phyloP scores from a whole-genome alignment of 23 tunicate species.

The Botrylloides violaceus region DNA sequence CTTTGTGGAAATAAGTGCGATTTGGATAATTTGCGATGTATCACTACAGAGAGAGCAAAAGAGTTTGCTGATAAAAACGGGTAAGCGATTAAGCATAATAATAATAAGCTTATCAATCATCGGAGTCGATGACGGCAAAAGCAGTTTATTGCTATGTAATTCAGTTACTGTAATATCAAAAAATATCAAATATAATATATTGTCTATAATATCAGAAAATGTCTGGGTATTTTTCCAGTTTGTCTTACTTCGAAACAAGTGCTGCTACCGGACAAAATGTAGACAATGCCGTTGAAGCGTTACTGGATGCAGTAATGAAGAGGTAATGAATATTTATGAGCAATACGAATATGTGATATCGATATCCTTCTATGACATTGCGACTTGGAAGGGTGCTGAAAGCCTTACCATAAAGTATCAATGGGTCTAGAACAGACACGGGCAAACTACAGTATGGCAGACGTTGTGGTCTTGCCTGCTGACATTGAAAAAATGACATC shows the following conservation, averaged over 20 bases:
- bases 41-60: conserved; percentile 77
- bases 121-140: not conserved
- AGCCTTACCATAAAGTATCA: no score
- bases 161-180: no score
- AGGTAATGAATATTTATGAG: no score
- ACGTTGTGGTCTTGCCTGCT: no score
- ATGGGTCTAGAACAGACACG: no score
- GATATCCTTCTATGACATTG: no score
- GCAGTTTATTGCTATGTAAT: not conserved
- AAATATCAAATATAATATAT: no score
- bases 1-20: conserved; percentile 97
- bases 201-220: no score
- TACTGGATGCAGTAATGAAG: conserved; percentile 94
- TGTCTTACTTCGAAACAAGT: conserved; percentile 95
- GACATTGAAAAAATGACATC: no score
- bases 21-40: conserved; percentile 67
- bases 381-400: no score
- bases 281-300: conserved; percentile 46
- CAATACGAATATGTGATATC: no score
- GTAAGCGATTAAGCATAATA: conserved; percentile 11
- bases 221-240: conserved; percentile 33
- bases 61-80: conserved; percentile 86
- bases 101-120: not conserved
- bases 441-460: no score
- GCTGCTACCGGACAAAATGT: conserved; percentile 99